These are phyloP conservation scores for Scaptodrosophila lebanonensis DNA, from an alignment of 1,140 invertebrate species.

Conservation along the genomic window DNA sequence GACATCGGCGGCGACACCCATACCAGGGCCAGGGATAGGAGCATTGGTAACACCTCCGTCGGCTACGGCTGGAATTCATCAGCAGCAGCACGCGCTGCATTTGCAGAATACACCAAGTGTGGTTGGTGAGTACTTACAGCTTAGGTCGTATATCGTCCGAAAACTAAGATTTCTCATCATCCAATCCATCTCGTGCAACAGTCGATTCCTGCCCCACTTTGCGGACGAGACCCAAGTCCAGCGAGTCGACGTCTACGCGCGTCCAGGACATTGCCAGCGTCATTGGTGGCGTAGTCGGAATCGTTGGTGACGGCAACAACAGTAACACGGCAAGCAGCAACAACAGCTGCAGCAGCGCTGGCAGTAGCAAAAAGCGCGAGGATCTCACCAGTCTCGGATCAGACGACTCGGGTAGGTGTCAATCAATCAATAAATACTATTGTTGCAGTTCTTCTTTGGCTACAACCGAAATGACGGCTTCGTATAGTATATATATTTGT, in stretches of 20 bases:
- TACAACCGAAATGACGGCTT: too few relatives aligned
- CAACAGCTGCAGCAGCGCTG: slow-evolving; percentile 48
- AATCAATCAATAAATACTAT: not conserved
- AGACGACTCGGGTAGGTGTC: slow-evolving; percentile 84
- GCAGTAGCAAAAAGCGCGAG: slow-evolving; percentile 79
- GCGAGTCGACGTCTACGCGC: slow-evolving; percentile 38
- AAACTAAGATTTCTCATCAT: not conserved
- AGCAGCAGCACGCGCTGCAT: slow-evolving; percentile 3
- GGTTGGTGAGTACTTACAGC: slow-evolving; percentile 20
- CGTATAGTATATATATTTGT: slow-evolving; percentile 9
- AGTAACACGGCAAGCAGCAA: slow-evolving; percentile 36
- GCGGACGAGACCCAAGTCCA: slow-evolving; percentile 62
- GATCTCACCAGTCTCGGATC: slow-evolving; percentile 88
- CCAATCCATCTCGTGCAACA: not conserved
- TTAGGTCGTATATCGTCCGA: too few relatives aligned
- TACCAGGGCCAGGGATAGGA: not conserved
- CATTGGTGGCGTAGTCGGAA: slow-evolving; percentile 11
- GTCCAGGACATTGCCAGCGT: slow-evolving; percentile 36
- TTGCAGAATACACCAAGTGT: slow-evolving; percentile 6
- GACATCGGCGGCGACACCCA: slow-evolving; percentile 27
- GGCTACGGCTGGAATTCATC: not conserved
- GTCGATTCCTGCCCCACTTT: slow-evolving; percentile 63
- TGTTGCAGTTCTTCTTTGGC: slow-evolving; percentile 11
- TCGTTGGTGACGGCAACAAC: slow-evolving; percentile 8
- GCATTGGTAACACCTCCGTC: slow-evolving; percentile 3